These are phyloP conservation scores for Amphiura filiformis DNA, from an alignment of 35 echinoderm and acorn worm species.

Conservation along the genomic window DNA sequence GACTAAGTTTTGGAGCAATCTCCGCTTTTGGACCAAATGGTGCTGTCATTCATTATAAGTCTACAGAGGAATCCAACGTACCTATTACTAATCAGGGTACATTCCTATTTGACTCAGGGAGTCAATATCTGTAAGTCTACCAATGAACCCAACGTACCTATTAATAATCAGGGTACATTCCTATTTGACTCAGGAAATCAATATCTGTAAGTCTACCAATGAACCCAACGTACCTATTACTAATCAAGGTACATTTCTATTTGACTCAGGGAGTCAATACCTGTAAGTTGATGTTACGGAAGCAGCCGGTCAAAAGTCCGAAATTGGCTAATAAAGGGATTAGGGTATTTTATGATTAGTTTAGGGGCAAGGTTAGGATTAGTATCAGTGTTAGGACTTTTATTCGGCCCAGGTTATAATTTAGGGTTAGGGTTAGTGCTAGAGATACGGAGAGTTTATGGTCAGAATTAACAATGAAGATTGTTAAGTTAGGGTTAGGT, in stretches of 20 bases:
- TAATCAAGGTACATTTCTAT: slow-evolving; percentile 66
- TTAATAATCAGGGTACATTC: slow-evolving; percentile 74
- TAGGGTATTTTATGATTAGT: too few relatives aligned
- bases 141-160: slow-evolving; percentile 48
- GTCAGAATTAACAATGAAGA: too few relatives aligned
- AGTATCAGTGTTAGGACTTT: too few relatives aligned
- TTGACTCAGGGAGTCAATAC: too few relatives aligned
- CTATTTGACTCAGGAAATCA: slow-evolving; percentile 85
- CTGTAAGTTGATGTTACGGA: too few relatives aligned
- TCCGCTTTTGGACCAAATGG: slow-evolving; percentile 31
- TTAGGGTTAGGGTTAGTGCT: too few relatives aligned
- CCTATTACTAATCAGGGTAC: slow-evolving; percentile 75
- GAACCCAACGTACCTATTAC: slow-evolving; percentile 65
- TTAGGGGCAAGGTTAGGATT: too few relatives aligned
- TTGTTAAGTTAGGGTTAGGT: too few relatives aligned
- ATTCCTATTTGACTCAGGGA: slow-evolving; percentile 80
- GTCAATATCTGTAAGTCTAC: slow-evolving; percentile 78
- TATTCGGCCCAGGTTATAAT: too few relatives aligned
- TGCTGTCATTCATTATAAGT: slow-evolving; percentile 45
- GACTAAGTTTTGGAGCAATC: slow-evolving; percentile 30
- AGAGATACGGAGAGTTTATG: too few relatives aligned
- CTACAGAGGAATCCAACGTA: slow-evolving; percentile 60
- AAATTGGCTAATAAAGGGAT: too few relatives aligned
- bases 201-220: slow-evolving; percentile 61
- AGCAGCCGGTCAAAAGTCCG: too few relatives aligned